phyloP scores from a whole-genome alignment of 92 coral and sea anemone genomes.

The Porites evermanni region DNA sequence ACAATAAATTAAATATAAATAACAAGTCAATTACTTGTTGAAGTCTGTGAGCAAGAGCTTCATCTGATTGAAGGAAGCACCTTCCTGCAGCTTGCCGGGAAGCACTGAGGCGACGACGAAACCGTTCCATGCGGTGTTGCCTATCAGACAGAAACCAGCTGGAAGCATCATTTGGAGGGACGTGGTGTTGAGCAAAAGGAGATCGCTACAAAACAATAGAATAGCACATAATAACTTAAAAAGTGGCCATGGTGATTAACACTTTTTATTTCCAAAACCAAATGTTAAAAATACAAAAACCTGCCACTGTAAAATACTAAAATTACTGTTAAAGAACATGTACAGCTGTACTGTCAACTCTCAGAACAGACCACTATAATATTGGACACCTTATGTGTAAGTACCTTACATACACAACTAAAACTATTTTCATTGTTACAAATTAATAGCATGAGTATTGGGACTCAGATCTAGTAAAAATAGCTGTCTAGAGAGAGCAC shows the following conservation, averaged over 20 bases:
- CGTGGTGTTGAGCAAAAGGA: slow-evolving; percentile 42
- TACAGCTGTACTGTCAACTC: no score
- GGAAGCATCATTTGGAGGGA: slow-evolving; percentile 41
- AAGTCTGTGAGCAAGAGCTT: slow-evolving; percentile 78
- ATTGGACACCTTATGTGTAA: no score
- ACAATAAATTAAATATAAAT: no score
- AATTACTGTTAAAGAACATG: no score
- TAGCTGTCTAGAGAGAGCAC: no score
- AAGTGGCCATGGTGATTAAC: neutral
- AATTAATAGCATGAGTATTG: no score
- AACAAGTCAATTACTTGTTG: slow-evolving; percentile 39
- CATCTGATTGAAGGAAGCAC: slow-evolving; percentile 70
- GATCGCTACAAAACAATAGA: slow-evolving; percentile 1
- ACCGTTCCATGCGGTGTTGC: slow-evolving; percentile 47
- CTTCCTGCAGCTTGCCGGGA: slow-evolving; percentile 24
- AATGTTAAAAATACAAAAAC: no score
- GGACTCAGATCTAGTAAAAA: no score
- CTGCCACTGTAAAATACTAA: no score
- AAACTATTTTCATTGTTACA: no score
- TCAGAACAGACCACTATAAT: no score
- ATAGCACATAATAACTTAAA: neutral
- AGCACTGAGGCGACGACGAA: slow-evolving; percentile 48
- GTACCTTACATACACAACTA: no score
- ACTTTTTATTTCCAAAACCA: neutral
- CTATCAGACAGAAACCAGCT: slow-evolving; percentile 39